Conservation (phyloP, 1,140 invertebrate genomes). For the Drosophila ogumai region DNA sequence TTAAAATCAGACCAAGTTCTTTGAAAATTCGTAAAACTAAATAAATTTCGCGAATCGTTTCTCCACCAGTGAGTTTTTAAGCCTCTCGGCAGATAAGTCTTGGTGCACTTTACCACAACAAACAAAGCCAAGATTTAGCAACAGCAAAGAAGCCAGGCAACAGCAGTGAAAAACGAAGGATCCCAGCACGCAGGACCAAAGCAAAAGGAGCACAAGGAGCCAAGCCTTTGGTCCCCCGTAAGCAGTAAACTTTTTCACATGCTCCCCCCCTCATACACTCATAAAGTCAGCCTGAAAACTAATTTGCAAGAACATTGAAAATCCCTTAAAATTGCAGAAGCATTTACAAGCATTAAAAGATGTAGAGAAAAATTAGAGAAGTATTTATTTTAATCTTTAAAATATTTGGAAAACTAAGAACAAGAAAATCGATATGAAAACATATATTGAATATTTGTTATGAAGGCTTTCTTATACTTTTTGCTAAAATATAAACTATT, state of each 20-base stretch:
- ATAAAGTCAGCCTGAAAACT: constrained; percentile 59
- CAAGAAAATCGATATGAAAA: too few relatives aligned
- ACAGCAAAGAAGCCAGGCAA: constrained; percentile 28
- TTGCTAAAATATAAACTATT: background rate
- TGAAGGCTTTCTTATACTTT: background rate
- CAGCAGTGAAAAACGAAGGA: constrained; percentile 9
- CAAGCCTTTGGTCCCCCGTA: background rate
- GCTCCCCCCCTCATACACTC: constrained; percentile 9
- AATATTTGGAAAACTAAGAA: too few relatives aligned
- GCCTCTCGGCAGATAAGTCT: constrained; percentile 3
- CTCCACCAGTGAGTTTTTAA: constrained; percentile 9
- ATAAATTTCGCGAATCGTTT: constrained; percentile 1
- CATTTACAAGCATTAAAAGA: constrained; percentile 13
- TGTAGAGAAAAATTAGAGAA: background rate
- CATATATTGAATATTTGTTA: background rate
- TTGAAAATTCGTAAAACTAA: constrained; percentile 2
- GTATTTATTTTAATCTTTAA: background rate
- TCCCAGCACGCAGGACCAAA: background rate
- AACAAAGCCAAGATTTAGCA: constrained; percentile 22
- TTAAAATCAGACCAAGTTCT: background rate
- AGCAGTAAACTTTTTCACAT: constrained; percentile 70
- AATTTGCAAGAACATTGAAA: constrained; percentile 79
- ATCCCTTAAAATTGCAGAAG: constrained; percentile 62
- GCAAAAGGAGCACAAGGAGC: background rate
- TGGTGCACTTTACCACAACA: constrained; percentile 19